Evolutionary conservation across 53 echinoderm and acorn worm species (phyloP).

Genomic region (Astropecten irregularis): DNA sequence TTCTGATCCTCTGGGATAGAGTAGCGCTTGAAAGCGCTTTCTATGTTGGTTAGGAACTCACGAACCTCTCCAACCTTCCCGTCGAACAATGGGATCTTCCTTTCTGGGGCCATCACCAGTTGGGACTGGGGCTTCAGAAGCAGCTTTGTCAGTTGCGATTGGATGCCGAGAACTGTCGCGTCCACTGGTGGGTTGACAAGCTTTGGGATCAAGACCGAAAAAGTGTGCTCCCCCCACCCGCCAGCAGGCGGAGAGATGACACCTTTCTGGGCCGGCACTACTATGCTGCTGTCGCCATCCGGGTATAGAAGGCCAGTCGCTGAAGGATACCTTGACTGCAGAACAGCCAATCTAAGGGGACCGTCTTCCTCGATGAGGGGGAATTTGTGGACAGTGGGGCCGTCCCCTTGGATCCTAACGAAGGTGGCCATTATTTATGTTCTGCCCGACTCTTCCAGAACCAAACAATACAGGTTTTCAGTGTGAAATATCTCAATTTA

Average conservation of each 20-base stretch:
- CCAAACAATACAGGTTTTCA: too few relatives aligned
- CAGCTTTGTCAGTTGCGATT: neutral
- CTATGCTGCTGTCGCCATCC: neutral
- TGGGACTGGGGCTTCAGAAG: neutral
- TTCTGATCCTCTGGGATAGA: neutral
- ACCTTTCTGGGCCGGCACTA: neutral
- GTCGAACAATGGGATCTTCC: conserved; percentile 10
- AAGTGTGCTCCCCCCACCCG: neutral
- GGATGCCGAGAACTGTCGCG: neutral
- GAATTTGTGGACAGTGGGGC: neutral
- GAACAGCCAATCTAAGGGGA: neutral
- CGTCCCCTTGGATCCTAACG: neutral
- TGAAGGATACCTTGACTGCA: neutral
- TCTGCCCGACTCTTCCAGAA: too few relatives aligned
- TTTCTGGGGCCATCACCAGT: conserved; percentile 25
- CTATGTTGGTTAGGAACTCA: conserved; percentile 1
- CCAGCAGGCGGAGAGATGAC: neutral
- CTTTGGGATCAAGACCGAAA: neutral
- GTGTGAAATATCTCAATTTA: too few relatives aligned
- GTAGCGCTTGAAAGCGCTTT: conserved; percentile 16
- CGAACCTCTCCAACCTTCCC: conserved; percentile 6
- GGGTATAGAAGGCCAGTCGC: neutral
- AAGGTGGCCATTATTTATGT: too few relatives aligned
- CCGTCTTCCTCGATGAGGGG: neutral
- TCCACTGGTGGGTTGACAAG: neutral